Evolutionary conservation across 2,888 invertebrate genomes (phyloP), one percentile per base, ranked within the genome.

Genomic region (Thelaira solivaga): DNA sequence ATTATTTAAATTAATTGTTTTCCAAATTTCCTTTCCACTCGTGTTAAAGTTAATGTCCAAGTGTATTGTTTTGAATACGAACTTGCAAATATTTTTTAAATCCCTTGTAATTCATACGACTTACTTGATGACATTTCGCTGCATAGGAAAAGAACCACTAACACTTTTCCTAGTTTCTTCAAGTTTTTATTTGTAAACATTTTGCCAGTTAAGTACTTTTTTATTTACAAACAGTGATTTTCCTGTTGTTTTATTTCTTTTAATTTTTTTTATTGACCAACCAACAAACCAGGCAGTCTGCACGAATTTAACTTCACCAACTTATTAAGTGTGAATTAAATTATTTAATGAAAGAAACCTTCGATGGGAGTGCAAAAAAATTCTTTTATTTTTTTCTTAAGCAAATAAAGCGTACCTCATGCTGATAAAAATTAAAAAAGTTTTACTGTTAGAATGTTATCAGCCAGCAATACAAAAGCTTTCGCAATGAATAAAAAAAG

Each of bases 101-200:
- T 20, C 13, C 41, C 7, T 3, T 45, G 0, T 11, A 29, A 16
- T 36, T 22, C 8, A 36, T 36, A 39, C 45, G n/a, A 86, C 88
- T 88, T 81, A 87, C 88, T 84, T 76, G 85, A 83, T 41, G 86
- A 85, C 83, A 87, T 85, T 84, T 88, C 88, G 45, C 84, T 83
- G 83, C 87, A 88, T 0, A 87, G 72, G 68, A 88, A 85, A 22
- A 83, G 84, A 64, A 87, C 81, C 64, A 86, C 84, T 26, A 86
- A 80, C 1, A 86, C 81, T 82, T 85, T 87, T 22, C 83, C 81
- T 10, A 87, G 78, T 59, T 81, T 83, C 2, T 73, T 83, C 20
- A 84, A 74, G 22, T 84, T 79, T 64, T 83, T 82, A 77, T 80
- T 82, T 16, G 80, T 82, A 45, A 83, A 83, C 86, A 86, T 86